Evolutionary conservation across 2,113 vertebrate genomes (phyloP).

Genomic region (Macroglossus sobrinus): DNA sequence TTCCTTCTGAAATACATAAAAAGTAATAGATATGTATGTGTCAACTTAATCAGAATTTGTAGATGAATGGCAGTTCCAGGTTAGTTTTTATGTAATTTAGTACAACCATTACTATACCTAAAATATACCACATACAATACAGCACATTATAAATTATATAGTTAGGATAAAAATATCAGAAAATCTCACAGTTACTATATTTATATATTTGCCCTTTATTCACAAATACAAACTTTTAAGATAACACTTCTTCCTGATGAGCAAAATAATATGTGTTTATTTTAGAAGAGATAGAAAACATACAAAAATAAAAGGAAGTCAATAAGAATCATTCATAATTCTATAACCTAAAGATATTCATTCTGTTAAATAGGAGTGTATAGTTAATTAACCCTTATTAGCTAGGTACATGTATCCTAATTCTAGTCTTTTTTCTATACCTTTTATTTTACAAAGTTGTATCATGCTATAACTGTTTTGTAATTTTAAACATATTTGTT

Average conservation of each 20-base stretch:
- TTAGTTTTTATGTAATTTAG: not conserved
- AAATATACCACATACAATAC: not conserved
- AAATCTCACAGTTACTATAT: not conserved
- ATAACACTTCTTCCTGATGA: slow-evolving; percentile 30
- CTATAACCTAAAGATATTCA: not conserved
- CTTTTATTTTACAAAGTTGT: not conserved
- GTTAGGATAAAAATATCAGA: not conserved
- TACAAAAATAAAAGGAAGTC: not conserved
- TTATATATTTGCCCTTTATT: not conserved
- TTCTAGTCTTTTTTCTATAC: not conserved
- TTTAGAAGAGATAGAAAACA: not conserved
- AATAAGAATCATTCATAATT: not conserved
- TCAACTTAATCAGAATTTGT: not conserved
- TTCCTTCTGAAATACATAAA: slow-evolving; percentile 35
- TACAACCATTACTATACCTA: not conserved
- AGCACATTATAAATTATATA: not conserved
- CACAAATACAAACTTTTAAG: not conserved
- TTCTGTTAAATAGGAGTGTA: not conserved
- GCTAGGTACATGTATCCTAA: not conserved
- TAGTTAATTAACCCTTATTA: not conserved
- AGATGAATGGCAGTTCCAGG: not conserved
- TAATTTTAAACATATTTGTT: not conserved
- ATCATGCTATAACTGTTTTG: not conserved
- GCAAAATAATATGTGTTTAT: not conserved
- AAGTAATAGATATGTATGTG: not conserved